Base-by-base conservation (phyloP, 64 coral and sea anemone genomes). In the Actinia tenebrosa region DNA sequence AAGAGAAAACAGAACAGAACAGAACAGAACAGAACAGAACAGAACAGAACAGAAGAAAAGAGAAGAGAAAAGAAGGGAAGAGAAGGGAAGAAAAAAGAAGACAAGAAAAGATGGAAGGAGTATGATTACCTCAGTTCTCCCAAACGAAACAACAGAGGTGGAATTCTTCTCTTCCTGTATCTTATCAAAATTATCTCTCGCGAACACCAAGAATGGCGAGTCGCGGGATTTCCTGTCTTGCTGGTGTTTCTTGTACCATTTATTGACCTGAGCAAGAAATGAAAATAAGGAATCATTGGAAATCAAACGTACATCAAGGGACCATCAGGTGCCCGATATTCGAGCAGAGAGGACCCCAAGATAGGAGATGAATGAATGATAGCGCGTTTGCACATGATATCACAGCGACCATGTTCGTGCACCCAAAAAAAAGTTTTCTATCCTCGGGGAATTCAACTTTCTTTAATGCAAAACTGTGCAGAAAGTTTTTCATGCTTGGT, bases 171-270 rank as follows among this genome's bases (percentile, higher is more conserved):
- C 69, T 45, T 60, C 27, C 55, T 87, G 50, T 1, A 30, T 46
- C 86, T 89, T 71, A 79, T 84, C 53, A 81, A 60, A 78, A 26
- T 92, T 92, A 27, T 89, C 72, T 77, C 53, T 43, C 17, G 89
- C 83, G 69, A 95, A 95, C 16, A 10, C 60, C 14, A 87, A 90
- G 79, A 92, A 95, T 19, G 94, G 87, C 8, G 94, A 91, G 56
- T 25, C 77, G 64, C 89, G 83, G 16, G 17, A 44, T 10, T 20
- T 10, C 7, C 17, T 14, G 53, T 88, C 60, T 19, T 81, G 55
- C 11, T 78, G 59, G 3, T 95, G 53, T 60, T 95, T 95, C 56
- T 83, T 95, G 23, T 53, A 52, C 94, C 87, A 92, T 87, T 89
- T 92, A 42, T 56, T 46, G 8, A 95, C 83, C 94, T 95, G 56